Base-by-base conservation (phyloP, 1,140 invertebrate species). In the Anastrepha obliqua region DNA sequence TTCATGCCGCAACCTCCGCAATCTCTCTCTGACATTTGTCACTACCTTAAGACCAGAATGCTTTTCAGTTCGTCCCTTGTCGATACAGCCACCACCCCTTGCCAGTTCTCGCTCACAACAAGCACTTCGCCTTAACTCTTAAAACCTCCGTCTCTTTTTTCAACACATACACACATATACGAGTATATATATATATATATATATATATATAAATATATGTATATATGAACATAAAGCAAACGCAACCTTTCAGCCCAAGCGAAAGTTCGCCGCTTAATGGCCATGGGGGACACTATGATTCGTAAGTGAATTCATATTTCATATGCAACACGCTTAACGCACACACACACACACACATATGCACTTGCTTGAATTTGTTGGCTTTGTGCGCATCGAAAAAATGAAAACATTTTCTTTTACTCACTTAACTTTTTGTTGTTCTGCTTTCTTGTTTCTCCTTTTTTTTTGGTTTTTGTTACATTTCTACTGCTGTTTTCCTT, bases 291-390 rank as follows among this genome's bases (percentile, higher is more conserved):
- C 89, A 55, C 88, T 88, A 89, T 89, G 90, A 90, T 90, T 89
- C 90, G 88, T 91, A 92, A 92, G 91, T 91, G 90, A 91, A 92
- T 92, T 91, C 91, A 92, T 92, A 92, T 92, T 92, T 92, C 90
- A 92, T 92, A 91, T 89, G 81, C 42, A 86, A 74, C 67, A 42
- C 42, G 67, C 67, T 47, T 47, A 47, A 74, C 15, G 39, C 67
- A 74, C 42, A 17, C 42, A 17, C 15, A 20, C 15, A 39, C 15
- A 47, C 5, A 55, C 29, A 39, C 6, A 9, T 42, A 13, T 42
- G 8, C 2, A 15, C 3, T 1, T 85, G 0, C n/a, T 39, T 59
- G 58, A 0, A 20, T 39, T 55, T 85, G n/a, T 60, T 85, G 29
- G 3, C 58, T 85, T 85, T 85, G 29, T 6, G 81, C 58, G 47